Evolutionary conservation across 2,797 vertebrate genomes (phyloP).

Genomic region (Chiroxiphia lanceolata): DNA sequence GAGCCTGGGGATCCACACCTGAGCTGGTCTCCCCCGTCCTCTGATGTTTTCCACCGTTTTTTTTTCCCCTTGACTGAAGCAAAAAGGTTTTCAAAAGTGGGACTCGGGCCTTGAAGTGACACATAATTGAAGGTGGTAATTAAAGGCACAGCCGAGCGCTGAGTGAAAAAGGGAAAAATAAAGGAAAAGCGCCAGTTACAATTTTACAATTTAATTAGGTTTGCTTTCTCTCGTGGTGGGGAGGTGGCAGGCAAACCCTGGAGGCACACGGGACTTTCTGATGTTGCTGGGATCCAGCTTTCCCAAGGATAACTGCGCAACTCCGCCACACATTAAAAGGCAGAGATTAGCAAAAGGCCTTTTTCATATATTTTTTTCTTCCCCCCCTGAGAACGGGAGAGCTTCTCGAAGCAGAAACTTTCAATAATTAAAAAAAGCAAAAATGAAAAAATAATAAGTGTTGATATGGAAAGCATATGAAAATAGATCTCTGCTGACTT

Average conservation of each 20-base stretch:
- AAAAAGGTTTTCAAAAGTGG: neutral
- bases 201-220: constrained; percentile 33
- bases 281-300: constrained; percentile 1
- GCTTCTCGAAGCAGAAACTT: constrained; percentile 22
- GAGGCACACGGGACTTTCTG: neutral
- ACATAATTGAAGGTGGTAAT: constrained; percentile 60
- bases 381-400: accelerated
- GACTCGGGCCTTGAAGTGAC: constrained; percentile 32
- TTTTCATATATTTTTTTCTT: neutral
- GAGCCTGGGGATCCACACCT: neutral
- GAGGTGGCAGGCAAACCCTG: neutral
- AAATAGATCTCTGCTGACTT: neutral
- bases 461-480: neutral
- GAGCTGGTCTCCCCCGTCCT: neutral
- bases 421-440: constrained; percentile 28
- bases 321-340: neutral
- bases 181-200: constrained; percentile 18
- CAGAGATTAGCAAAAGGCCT: constrained; percentile 1
- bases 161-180: neutral
- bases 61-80: neutral
- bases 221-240: neutral
- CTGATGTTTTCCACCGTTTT: neutral
- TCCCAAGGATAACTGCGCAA: neutral
- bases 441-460: neutral
- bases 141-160: constrained; percentile 8